Conservation (phyloP, 2,113 vertebrate species). For the Dinomys branickii region DNA sequence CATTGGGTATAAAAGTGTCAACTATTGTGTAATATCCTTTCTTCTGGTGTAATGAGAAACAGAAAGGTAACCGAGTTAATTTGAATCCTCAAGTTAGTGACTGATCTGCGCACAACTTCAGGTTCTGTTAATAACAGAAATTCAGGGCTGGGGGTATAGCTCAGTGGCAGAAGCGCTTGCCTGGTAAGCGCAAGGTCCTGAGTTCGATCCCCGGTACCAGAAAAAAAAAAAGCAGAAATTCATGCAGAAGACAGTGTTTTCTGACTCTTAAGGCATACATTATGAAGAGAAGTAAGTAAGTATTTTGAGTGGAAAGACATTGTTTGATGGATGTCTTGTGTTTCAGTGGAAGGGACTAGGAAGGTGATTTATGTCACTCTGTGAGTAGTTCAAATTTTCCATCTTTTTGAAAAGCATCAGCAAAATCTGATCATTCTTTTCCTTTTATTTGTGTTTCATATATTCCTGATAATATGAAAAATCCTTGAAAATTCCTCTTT, state of each 20-base stretch:
- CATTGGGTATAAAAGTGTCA: neutral
- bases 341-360: conserved; percentile 16
- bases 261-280: conserved; percentile 17
- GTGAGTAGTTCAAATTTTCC: conserved; percentile 52
- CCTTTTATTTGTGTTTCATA: conserved; percentile 43
- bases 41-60: neutral
- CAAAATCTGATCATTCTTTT: conserved; percentile 56
- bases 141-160: no score
- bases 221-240: no score
- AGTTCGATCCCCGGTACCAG: no score
- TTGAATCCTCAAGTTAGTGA: neutral
- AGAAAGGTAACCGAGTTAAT: conserved; percentile 3
- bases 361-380: conserved; percentile 44
- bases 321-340: conserved; percentile 36
- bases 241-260: conserved; percentile 18
- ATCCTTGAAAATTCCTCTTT: conserved; percentile 53
- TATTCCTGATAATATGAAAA: conserved; percentile 22
- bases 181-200: no score
- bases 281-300: conserved; percentile 27
- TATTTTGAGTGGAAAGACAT: conserved; percentile 7
- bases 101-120: conserved; percentile 11
- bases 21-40: neutral
- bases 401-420: neutral
- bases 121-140: conserved; percentile 31
- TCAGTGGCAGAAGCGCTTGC: no score